Evolutionary conservation across 2,797 vertebrate species (phyloP), one percentile per base, ranked within the genome.

Genomic region (Silurus lanzhouensis): DNA sequence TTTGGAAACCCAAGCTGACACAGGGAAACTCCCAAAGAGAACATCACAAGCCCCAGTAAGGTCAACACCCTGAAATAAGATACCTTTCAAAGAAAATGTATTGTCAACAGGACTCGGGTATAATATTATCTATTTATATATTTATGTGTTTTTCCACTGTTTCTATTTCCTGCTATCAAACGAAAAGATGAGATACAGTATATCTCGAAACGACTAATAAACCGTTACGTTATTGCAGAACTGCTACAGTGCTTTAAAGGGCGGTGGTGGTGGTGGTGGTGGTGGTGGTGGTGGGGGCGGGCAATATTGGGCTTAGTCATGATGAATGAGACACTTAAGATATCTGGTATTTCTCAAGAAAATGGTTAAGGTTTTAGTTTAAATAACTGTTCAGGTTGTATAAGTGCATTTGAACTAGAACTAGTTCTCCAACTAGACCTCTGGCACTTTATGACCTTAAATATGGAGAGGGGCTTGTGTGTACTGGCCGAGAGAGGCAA

Each of bases 331-430:
- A 76, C 86, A 81, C 64, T 85, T 85, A 58, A 14, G 4, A 15
- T 75, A 61, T 84, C 72, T 80, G 48, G 84, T 81, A 81, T 85
- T 85, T 85, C 83, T 85, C 87, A 82, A 25, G 87, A 84, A 72
- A 13, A 60, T 22, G 25, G n/a, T 75, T 12, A 38, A 57, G 55
- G 25, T 57, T 76, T 27, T 15, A 58, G 15, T 76, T 58, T 58
- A 17, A 9, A 14, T 60, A 58, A 10, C 10, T 9, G 76, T 13
- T 46, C 12, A 3, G 31, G 58, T n/a, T 79, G 27, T 60, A 78
- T 46, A 75, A 75, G 8, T 58, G 15, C 17, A 76, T 5, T 74
- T 27, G 12, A 19, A 25, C 15, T 38, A 38, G 38, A 31, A 58
- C 25, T 58, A 27, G 19, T 58, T 1, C 1, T 10, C 25, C 58